These are phyloP conservation scores for Opisthocomus hoazin DNA, from an alignment of 2,113 vertebrate species.

Conservation along the genomic window DNA sequence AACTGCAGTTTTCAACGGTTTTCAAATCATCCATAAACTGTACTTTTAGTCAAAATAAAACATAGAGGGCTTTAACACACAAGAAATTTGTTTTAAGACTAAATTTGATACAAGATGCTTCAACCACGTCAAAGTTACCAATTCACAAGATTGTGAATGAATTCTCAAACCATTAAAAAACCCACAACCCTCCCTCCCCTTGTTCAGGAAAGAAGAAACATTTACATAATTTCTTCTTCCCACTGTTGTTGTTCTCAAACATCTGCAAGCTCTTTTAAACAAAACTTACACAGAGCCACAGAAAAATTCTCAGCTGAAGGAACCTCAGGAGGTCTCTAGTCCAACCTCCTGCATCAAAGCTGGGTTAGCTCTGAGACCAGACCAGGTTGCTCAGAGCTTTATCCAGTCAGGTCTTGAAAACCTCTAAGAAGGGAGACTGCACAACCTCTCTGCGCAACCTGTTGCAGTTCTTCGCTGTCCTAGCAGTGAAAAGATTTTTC, in stretches of 20 bases:
- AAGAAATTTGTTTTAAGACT: not conserved
- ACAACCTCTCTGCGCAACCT: not conserved
- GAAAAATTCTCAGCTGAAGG: not conserved
- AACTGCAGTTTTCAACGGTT: not conserved
- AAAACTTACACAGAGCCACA: not conserved
- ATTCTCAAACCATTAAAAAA: not conserved
- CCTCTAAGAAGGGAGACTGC: not conserved
- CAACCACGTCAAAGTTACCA: not conserved
- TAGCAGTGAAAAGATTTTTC: not conserved
- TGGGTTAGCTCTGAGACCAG: not conserved
- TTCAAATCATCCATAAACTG: not conserved
- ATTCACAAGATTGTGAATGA: not conserved
- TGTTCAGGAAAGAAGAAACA: not conserved
- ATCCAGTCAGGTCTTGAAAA: not conserved
- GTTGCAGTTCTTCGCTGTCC: not conserved
- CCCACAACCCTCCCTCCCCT: not conserved
- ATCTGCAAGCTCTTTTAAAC: not conserved
- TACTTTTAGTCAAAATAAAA: not conserved
- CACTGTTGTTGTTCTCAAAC: not conserved
- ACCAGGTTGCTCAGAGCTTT: not conserved
- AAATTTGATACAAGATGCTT: not conserved
- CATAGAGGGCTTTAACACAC: not conserved
- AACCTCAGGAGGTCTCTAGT: not conserved
- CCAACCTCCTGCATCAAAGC: not conserved
- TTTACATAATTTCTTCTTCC: not conserved